Evolutionary conservation across 2,113 vertebrate genomes (phyloP).

Genomic region (Saguinus midas): DNA sequence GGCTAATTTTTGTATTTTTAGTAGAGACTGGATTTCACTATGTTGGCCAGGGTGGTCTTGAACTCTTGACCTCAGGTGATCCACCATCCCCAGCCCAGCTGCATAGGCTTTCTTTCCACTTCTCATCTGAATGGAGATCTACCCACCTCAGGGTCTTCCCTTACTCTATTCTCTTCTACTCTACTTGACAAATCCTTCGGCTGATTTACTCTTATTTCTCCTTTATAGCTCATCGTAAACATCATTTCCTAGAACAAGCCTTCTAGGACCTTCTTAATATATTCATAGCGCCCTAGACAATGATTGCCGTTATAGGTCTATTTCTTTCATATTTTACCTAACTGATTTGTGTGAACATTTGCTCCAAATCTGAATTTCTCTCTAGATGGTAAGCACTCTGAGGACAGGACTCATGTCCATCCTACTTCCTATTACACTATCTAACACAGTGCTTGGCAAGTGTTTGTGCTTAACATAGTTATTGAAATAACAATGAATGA

Average conservation of each 20-base stretch:
- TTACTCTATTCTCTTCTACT: neutral
- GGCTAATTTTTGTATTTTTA: no score
- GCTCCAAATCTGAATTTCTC: neutral
- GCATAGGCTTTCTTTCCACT: neutral
- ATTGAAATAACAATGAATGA: neutral
- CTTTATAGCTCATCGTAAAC: neutral
- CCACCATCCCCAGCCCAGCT: neutral
- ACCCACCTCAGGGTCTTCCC: neutral
- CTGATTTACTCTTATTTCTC: neutral
- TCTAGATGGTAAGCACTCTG: neutral
- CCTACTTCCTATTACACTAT: neutral
- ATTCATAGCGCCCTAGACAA: neutral
- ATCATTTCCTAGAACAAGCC: neutral
- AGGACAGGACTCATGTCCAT: neutral
- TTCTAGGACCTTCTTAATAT: neutral
- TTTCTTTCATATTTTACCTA: neutral
- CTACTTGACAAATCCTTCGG: neutral
- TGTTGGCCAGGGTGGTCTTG: no score
- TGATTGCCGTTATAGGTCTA: neutral
- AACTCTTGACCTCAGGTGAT: no score
- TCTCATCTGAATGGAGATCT: neutral
- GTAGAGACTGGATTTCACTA: no score
- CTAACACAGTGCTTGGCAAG: neutral
- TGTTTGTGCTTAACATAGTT: neutral
- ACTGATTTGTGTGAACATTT: neutral